phyloP scores from a whole-genome alignment of 2,888 invertebrate genomes.

The Carcina quercana region DNA sequence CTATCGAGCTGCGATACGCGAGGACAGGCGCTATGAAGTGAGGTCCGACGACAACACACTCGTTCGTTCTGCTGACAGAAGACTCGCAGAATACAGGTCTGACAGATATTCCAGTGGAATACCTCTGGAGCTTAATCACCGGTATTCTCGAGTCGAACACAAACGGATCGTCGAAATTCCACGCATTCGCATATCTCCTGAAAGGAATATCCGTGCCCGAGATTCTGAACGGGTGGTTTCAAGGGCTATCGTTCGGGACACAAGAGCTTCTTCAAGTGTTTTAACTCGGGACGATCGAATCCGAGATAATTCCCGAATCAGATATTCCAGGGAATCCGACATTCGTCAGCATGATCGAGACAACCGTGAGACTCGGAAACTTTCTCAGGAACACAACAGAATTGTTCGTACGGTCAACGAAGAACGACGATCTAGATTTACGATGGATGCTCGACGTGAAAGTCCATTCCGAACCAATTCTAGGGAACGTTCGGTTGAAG shows the following conservation, averaged over 20 bases:
- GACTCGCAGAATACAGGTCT: conserved; percentile 1
- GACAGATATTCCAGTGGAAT: neutral
- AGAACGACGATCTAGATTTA: conserved; percentile 3
- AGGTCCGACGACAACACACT: conserved; percentile 6
- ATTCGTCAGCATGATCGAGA: conserved; percentile 6
- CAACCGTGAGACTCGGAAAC: neutral
- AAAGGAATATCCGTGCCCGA: no score
- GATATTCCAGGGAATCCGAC: conserved; percentile 4
- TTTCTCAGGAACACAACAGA: conserved; percentile 2
- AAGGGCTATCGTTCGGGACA: conserved; percentile 2
- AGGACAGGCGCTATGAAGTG: conserved; percentile 25
- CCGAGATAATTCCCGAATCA: conserved; percentile 7
- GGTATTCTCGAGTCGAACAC: conserved; percentile 1
- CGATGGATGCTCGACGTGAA: conserved; percentile 9
- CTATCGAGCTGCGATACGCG: conserved; percentile 20
- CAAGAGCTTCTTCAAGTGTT: conserved; percentile 2
- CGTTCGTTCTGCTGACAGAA: neutral
- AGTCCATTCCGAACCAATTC: conserved; percentile 3
- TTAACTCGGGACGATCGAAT: conserved; percentile 5
- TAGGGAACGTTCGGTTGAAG: conserved; percentile 3
- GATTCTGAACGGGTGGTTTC: neutral
- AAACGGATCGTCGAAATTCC: neutral
- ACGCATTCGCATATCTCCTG: conserved; percentile 1
- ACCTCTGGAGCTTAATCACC: neutral
- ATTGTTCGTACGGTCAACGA: neutral